Conservation (phyloP, 1,140 invertebrate species). For the Eulimnadia texana region DNA sequence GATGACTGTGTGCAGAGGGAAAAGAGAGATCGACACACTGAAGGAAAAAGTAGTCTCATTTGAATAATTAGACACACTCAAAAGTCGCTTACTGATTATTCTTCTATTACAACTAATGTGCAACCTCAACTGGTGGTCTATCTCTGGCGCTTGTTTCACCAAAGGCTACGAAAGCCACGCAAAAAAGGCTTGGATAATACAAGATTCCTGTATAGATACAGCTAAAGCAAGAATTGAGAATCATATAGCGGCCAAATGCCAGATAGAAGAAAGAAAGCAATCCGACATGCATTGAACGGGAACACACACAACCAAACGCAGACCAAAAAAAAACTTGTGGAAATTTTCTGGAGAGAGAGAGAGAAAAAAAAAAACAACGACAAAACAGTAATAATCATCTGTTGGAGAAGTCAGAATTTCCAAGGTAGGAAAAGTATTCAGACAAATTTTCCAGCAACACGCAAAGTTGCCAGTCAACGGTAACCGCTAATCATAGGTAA, state of each 20-base stretch:
- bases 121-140: neutral
- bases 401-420: neutral
- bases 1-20: neutral
- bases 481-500: neutral
- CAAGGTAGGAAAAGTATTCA: neutral
- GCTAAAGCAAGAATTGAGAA: too few species aligned
- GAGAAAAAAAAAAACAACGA: conserved; percentile 1
- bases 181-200: too few species aligned
- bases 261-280: neutral
- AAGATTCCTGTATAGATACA: neutral
- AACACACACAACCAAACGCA: neutral
- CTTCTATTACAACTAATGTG: neutral
- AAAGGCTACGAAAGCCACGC: too few species aligned
- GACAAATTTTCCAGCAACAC: neutral
- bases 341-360: neutral
- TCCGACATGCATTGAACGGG: neutral
- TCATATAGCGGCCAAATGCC: too few species aligned
- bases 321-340: neutral
- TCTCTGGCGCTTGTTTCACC: too few species aligned
- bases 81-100: neutral
- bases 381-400: neutral
- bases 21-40: too few species aligned
- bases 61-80: neutral
- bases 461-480: neutral
- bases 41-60: neutral